These are phyloP conservation scores for Conus betulinus DNA, from an alignment of 1,140 invertebrate species.

Conservation along the genomic window DNA sequence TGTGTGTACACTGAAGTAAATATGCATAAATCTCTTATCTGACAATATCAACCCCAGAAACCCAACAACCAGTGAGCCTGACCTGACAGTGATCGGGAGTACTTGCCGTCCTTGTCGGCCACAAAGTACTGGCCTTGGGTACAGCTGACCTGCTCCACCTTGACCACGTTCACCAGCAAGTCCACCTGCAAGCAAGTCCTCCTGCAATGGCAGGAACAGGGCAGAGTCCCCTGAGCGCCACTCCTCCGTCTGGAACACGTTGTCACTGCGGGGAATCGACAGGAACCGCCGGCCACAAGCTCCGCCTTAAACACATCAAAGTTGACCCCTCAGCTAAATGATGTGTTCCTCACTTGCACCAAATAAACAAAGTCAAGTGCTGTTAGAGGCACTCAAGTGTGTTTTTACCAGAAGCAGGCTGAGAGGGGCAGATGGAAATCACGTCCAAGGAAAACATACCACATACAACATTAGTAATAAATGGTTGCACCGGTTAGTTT, in stretches of 20 bases:
- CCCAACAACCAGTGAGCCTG: neutral
- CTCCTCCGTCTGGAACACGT: slow-evolving; percentile 70
- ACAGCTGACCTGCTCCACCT: slow-evolving; percentile 72
- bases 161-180: slow-evolving; percentile 69
- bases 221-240: slow-evolving; percentile 71
- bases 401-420: neutral
- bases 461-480: too few relatives aligned
- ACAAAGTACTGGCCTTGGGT: slow-evolving; percentile 71
- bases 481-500: too few relatives aligned
- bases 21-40: too few relatives aligned
- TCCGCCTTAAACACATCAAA: too few relatives aligned
- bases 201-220: slow-evolving; percentile 66
- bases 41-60: too few relatives aligned
- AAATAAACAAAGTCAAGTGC: neutral
- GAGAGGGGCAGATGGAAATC: too few relatives aligned
- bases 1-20: too few relatives aligned
- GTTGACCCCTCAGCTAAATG: neutral
- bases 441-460: too few relatives aligned
- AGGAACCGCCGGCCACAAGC: slow-evolving; percentile 37
- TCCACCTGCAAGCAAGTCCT: too few relatives aligned
- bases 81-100: slow-evolving; percentile 70
- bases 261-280: slow-evolving; percentile 54
- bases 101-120: slow-evolving; percentile 70
- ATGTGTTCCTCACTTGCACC: neutral
- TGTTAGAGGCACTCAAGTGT: neutral